A percentile compares a stretch with the other conserved stretches of the same genome.
These are phyloP conservation scores for Xanthia togata DNA, from an alignment of 2,888 invertebrate genomes.

Conservation along the genomic window DNA sequence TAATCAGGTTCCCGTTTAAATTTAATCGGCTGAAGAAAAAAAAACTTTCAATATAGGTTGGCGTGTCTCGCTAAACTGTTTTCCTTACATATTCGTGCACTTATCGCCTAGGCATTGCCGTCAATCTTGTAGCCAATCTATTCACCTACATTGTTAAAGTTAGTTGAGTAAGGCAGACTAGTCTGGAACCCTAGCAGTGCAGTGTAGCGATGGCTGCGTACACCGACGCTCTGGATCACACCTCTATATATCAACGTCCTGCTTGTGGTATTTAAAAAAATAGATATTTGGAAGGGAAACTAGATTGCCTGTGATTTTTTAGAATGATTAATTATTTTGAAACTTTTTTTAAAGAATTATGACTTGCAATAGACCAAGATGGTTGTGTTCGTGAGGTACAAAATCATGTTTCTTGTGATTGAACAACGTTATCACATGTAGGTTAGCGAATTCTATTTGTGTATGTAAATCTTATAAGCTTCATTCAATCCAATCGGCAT, in stretches of 20 bases:
- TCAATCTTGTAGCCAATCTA: conserved; percentile 75
- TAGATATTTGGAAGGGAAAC: background rate
- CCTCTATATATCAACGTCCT: conserved; percentile 92
- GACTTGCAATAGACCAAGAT: background rate
- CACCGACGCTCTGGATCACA: conserved; percentile 89
- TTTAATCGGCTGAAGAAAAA: conserved; percentile 78
- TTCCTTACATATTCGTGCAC: conserved; percentile 78
- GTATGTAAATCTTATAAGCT: conserved; percentile 41
- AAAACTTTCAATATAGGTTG: conserved; percentile 76
- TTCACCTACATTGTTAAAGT: conserved; percentile 67
- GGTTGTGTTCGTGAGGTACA: conserved; percentile 34
- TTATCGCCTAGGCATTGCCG: conserved; percentile 76
- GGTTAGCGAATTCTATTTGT: conserved; percentile 44
- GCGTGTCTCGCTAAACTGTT: conserved; percentile 84
- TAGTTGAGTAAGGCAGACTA: conserved; percentile 59
- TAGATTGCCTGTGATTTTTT: background rate
- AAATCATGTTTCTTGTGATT: conserved; percentile 40
- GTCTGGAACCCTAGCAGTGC: conserved; percentile 50
- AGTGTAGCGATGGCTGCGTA: conserved; percentile 76
- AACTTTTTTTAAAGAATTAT: background rate
- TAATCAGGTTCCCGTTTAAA: conserved; percentile 65
- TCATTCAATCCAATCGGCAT: conserved; percentile 25
- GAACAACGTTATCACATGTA: conserved; percentile 41
- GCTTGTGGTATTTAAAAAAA: conserved; percentile 83
- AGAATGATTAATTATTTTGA: background rate